phyloP scores from a whole-genome alignment of 1,140 invertebrate genomes.

The Druon quercuslanigerum region DNA sequence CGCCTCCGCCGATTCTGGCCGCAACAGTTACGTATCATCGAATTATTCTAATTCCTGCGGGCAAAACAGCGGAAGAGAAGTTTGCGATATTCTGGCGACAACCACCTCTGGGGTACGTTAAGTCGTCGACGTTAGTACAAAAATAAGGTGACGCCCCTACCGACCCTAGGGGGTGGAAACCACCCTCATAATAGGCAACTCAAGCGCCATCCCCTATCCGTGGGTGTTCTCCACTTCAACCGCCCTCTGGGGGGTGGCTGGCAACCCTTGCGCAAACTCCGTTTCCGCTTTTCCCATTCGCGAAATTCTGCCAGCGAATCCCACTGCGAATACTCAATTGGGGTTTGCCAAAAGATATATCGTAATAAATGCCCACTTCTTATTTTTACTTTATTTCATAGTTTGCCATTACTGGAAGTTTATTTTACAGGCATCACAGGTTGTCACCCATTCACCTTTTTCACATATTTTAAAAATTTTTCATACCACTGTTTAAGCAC shows the following conservation, averaged over 20 bases:
- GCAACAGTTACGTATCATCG: constrained; percentile 76
- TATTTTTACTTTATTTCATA: too few species aligned
- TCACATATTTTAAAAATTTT: too few species aligned
- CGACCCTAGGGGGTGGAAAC: constrained; percentile 46
- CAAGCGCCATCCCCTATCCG: constrained; percentile 45
- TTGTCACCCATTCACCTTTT: too few species aligned
- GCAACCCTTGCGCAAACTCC: constrained; percentile 58
- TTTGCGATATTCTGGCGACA: constrained; percentile 49
- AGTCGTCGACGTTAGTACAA: constrained; percentile 37
- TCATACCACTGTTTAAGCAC: too few species aligned
- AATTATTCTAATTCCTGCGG: constrained; percentile 74
- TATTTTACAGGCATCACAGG: too few species aligned
- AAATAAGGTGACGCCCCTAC: constrained; percentile 45
- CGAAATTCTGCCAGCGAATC: constrained; percentile 46
- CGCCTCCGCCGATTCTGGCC: constrained; percentile 69
- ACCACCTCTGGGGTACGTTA: constrained; percentile 35
- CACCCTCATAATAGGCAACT: constrained; percentile 44
- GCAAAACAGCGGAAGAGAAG: constrained; percentile 63
- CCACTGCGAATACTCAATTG: not conserved
- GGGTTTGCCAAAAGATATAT: constrained; percentile 27
- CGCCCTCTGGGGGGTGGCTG: constrained; percentile 39
- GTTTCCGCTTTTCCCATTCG: constrained; percentile 60
- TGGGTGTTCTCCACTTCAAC: constrained; percentile 45
- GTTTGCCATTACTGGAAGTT: too few species aligned
- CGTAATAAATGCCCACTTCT: too few species aligned